These are phyloP conservation scores for Cyclura pinguis DNA, from an alignment of 2,797 vertebrate species.

Conservation along the genomic window DNA sequence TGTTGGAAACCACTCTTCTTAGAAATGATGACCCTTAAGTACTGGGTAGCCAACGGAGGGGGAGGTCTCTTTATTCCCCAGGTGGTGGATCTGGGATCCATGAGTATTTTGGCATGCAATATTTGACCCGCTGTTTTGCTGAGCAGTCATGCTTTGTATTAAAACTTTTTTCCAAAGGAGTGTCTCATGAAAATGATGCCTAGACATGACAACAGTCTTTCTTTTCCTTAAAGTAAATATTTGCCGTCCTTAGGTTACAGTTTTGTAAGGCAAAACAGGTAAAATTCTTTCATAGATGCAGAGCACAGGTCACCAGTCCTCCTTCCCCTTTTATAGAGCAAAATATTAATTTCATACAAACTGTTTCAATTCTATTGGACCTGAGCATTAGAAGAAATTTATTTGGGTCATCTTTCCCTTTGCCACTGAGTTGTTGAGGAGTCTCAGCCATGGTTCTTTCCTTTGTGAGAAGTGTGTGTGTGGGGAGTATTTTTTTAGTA, in stretches of 20 bases:
- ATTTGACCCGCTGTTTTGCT: neutral
- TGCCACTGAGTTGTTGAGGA: neutral
- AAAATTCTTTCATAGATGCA: neutral
- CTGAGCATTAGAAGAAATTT: neutral
- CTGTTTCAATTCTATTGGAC: neutral
- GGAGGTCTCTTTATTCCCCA: neutral
- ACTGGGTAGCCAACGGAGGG: accelerated
- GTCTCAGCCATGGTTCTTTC: neutral
- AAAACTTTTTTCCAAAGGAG: neutral
- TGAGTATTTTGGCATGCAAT: neutral
- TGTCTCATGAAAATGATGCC: too few relatives aligned
- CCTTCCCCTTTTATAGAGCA: neutral
- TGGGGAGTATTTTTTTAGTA: too few relatives aligned
- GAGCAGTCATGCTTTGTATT: too few relatives aligned
- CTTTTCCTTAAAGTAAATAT: neutral
- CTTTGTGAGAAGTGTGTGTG: too few relatives aligned
- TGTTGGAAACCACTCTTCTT: neutral
- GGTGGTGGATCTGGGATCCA: neutral
- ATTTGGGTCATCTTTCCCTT: neutral
- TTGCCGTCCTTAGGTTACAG: too few relatives aligned
- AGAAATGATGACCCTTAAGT: neutral
- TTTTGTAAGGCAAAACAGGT: neutral
- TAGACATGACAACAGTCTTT: neutral
- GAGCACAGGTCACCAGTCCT: neutral
- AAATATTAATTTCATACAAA: neutral